These are phyloP conservation scores for Pseudois nayaur DNA, from an alignment of 2,113 vertebrate genomes.

Conservation along the genomic window DNA sequence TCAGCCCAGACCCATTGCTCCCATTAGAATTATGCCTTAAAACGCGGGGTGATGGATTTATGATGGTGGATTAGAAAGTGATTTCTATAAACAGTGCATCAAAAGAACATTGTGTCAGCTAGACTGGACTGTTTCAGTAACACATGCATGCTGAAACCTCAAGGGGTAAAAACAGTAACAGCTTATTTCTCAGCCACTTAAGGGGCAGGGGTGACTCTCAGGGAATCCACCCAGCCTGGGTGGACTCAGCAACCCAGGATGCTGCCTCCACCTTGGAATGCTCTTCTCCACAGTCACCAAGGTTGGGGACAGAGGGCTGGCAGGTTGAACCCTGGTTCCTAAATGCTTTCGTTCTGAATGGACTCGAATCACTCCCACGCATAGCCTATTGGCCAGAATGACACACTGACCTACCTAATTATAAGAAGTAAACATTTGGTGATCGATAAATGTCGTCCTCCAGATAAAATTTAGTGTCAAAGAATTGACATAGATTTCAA, in stretches of 20 bases:
- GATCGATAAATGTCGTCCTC: neutral
- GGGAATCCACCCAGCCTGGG: fast-evolving
- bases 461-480: neutral
- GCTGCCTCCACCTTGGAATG: fast-evolving
- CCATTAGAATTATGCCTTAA: neutral
- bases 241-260: neutral
- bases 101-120: neutral
- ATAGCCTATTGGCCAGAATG: neutral
- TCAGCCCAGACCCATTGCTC: neutral
- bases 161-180: neutral
- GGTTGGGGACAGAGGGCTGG: neutral
- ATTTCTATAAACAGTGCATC: neutral
- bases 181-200: neutral
- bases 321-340: neutral
- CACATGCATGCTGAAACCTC: neutral
- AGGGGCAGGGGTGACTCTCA: neutral
- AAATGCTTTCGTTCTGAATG: neutral
- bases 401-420: neutral
- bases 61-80: neutral
- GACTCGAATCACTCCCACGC: neutral
- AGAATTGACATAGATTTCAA: neutral
- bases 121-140: neutral
- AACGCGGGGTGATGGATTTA: neutral
- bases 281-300: neutral
- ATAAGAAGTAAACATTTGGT: neutral